Base-by-base conservation (phyloP, 2,797 vertebrate genomes). In the Neosalanx taihuensis region DNA sequence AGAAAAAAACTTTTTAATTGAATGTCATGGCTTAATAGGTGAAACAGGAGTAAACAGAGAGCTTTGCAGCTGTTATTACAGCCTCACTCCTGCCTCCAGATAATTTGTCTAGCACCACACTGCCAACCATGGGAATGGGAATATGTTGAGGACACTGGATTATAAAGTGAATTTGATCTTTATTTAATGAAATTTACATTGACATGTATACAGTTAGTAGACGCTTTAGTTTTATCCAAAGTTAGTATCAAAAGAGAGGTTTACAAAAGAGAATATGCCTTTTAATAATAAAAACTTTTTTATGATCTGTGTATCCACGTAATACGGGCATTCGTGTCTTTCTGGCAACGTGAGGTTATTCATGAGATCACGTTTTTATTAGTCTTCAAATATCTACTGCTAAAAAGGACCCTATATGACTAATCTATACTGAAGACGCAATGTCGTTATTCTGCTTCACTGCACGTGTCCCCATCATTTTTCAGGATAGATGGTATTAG, bases 391-490 rank as follows among this genome's bases (percentile, higher is more conserved):
- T 46, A 46, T 46, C 41, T 3, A 46, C 10, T 12, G 7, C 41
- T 46, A 46, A 46, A 35, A 46, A 46, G 41, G 41, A 13, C 10
- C 41, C 10, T 13, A 46, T 41, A 70, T 83, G 6, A 46, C 41
- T 46, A 62, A 62, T 46, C 35, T 57, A 37, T 30, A 58, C 23
- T 46, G 68, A 69, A 77, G 72, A 26, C 6, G 51, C 18, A 59
- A 35, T 33, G 61, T 63, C 33, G 37, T 67, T 74, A 63, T 74
- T 75, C 74, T 75, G 74, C 76, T 65, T 68, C 35, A 46, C 6
- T 61, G 58, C 58, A n/a, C 31, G 72, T 70, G 69, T 56, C 59
- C 74, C 72, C 69, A 37, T 58, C 63, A 69, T 60, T 72, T 30
- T 37, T 35, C 15, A 20, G 37, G 2, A 15, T 35, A 3, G 5